A percentile compares a stretch with the other conserved stretches of the same genome.
Conservation (phyloP, 30 jellyfish, hydroid and myxozoan species). For the Cassiopea xamachana region DNA sequence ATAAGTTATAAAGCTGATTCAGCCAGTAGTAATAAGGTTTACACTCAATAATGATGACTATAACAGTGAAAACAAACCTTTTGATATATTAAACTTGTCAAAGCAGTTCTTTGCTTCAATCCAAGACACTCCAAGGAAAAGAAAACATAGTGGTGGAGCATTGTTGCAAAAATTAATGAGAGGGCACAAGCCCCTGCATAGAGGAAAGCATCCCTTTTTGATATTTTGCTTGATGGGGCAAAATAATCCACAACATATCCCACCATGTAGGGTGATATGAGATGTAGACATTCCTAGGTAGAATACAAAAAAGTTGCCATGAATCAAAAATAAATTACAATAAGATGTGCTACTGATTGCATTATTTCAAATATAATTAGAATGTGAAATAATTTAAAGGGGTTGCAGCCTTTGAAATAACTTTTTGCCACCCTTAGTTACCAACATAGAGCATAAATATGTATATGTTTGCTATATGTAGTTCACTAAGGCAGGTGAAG, state of each 20-base stretch:
- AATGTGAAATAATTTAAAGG: too few relatives aligned
- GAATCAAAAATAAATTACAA: too few relatives aligned
- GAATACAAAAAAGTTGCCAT: background rate
- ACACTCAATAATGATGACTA: background rate
- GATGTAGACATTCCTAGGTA: slow-evolving; percentile 23
- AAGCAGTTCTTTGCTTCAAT: slow-evolving; percentile 41
- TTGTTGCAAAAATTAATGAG: background rate
- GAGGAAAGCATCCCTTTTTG: slow-evolving; percentile 33
- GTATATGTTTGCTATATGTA: too few relatives aligned
- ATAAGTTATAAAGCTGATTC: too few relatives aligned
- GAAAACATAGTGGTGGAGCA: slow-evolving; percentile 31
- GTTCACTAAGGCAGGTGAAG: too few relatives aligned
- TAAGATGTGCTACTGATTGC: too few relatives aligned
- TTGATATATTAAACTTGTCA: slow-evolving; percentile 48
- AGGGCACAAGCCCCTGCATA: slow-evolving; percentile 43
- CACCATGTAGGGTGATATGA: slow-evolving; percentile 22
- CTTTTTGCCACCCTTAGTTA: too few relatives aligned
- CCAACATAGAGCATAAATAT: too few relatives aligned
- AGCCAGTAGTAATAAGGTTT: background rate
- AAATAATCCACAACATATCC: slow-evolving; percentile 47
- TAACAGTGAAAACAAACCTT: slow-evolving; percentile 43
- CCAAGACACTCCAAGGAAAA: slow-evolving; percentile 57
- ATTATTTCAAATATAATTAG: too few relatives aligned
- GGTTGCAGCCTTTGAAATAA: too few relatives aligned
- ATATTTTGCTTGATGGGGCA: slow-evolving; percentile 10